Percentiles rank a stretch among this genome's conserved stretches.
Conservation (phyloP, 2,888 invertebrate species). For the Drosophila fulvimacula region DNA sequence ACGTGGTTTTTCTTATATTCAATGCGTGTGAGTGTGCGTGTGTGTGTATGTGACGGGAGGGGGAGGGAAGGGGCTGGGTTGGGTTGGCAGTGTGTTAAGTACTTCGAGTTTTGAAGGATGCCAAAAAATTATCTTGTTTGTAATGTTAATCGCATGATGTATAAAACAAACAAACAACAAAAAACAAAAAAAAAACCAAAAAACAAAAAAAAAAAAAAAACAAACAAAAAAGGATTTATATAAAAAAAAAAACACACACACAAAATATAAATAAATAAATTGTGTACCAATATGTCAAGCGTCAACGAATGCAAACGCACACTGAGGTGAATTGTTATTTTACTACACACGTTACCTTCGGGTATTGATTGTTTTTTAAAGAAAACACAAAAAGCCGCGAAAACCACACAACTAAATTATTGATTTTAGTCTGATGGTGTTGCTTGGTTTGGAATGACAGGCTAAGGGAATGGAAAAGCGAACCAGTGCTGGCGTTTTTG, state of each 20-base stretch:
- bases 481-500: conserved; percentile 39
- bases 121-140: conserved; percentile 17
- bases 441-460: conserved; percentile 55
- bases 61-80: not conserved
- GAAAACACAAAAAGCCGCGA: conserved; percentile 79
- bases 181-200: too few relatives aligned
- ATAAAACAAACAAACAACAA: too few relatives aligned
- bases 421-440: conserved; percentile 70
- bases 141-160: not conserved
- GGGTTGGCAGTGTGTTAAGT: conserved; percentile 13
- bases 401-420: conserved; percentile 76
- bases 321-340: conserved; percentile 68
- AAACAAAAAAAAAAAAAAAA: conserved; percentile 13
- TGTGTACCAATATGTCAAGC: conserved; percentile 79
- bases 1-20: conserved; percentile 7
- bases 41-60: not conserved
- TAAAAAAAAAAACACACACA: not conserved
- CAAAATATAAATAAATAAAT: conserved; percentile 67
- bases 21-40: not conserved
- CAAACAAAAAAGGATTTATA: conserved; percentile 11
- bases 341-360: conserved; percentile 76
- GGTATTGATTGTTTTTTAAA: conserved; percentile 78
- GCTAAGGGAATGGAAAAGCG: conserved; percentile 45
- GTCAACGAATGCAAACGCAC: conserved; percentile 76
- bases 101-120: conserved; percentile 7